Conservation (phyloP, 2,113 vertebrate genomes). For the Otocyon megalotis region DNA sequence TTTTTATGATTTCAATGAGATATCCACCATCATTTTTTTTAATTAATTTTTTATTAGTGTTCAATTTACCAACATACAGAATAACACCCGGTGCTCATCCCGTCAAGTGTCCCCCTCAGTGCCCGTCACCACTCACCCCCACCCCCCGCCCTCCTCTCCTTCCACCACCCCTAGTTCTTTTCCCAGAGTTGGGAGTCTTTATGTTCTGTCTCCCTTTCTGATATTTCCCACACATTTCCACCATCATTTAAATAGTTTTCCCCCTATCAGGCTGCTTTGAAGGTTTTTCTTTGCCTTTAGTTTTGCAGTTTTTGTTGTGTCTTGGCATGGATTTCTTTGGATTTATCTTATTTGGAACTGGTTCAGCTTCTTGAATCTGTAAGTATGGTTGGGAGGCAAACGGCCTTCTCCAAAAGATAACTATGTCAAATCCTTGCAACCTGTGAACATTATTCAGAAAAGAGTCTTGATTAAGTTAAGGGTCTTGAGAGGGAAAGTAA, state of each 20-base stretch:
- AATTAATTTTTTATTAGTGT: too few species aligned
- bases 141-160: too few species aligned
- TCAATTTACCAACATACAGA: too few species aligned
- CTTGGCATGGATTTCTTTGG: neutral
- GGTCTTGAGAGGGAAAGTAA: neutral
- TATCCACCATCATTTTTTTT: neutral
- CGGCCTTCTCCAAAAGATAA: neutral
- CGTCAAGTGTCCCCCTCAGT: too few species aligned
- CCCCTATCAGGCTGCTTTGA: neutral
- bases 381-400: neutral
- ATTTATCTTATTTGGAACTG: neutral
- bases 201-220: too few species aligned
- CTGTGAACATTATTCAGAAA: neutral
- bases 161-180: too few species aligned
- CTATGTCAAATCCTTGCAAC: neutral
- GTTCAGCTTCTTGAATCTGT: neutral
- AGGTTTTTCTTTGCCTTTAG: neutral
- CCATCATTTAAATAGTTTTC: neutral
- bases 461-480: neutral
- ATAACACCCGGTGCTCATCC: too few species aligned
- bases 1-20: neutral
- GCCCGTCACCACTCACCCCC: too few species aligned
- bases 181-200: too few species aligned
- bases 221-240: too few species aligned
- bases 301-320: neutral